phyloP scores from a whole-genome alignment of 1,140 invertebrate species.

The Pygmarrhopalites habei region DNA sequence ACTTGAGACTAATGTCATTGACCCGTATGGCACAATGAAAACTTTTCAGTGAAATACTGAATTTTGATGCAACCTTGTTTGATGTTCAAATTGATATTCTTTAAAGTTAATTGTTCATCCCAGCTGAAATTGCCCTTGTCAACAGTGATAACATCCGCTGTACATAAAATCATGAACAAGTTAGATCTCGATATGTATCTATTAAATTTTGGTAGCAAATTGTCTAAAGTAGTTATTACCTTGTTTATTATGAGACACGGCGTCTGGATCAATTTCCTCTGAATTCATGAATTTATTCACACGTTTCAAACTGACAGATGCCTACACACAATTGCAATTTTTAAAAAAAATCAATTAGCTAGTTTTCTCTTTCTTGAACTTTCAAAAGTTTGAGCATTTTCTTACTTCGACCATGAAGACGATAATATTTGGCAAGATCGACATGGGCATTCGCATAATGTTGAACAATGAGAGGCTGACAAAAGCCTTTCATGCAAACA shows the following conservation, averaged over 20 bases:
- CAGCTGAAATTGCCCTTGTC: slow-evolving; percentile 70
- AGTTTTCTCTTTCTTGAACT: background rate
- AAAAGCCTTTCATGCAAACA: slow-evolving; percentile 20
- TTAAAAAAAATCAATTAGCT: background rate
- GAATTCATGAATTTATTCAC: slow-evolving; percentile 43
- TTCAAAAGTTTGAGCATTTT: background rate
- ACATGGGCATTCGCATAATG: slow-evolving; percentile 53
- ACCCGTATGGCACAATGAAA: background rate
- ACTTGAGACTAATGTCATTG: background rate
- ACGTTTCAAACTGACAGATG: slow-evolving; percentile 41
- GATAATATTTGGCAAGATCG: background rate
- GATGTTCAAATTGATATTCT: slow-evolving; percentile 42
- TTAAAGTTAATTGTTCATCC: slow-evolving; percentile 43
- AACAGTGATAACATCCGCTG: slow-evolving; percentile 56
- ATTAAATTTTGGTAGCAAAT: too few relatives aligned
- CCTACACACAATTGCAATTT: slow-evolving; percentile 37
- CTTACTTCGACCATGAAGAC: background rate
- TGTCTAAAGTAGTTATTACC: too few relatives aligned
- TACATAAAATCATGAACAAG: slow-evolving; percentile 44
- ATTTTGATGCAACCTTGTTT: slow-evolving; percentile 27
- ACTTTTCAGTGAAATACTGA: background rate
- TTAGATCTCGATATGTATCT: slow-evolving; percentile 34
- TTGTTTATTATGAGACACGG: slow-evolving; percentile 36
- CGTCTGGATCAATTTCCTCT: slow-evolving; percentile 42
- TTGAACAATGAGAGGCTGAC: slow-evolving; percentile 15